A percentile compares a stretch with the other conserved stretches of the same genome.
phyloP scores from a whole-genome alignment of 2,888 invertebrate species.

The Meganola albula region DNA sequence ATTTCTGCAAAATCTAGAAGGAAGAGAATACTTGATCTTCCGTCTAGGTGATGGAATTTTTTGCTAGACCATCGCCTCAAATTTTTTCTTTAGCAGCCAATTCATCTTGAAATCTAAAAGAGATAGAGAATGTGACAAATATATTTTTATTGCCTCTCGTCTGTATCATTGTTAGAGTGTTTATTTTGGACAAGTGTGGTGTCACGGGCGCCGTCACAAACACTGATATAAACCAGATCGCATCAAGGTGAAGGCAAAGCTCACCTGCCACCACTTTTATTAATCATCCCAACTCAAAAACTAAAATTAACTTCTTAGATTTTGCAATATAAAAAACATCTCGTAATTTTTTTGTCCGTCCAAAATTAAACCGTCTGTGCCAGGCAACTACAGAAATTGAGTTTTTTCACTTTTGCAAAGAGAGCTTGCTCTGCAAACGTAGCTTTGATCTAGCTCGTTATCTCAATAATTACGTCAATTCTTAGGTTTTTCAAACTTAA shows the following conservation, averaged over 20 bases:
- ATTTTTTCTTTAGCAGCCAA: too few species aligned
- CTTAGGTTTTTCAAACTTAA: too few species aligned
- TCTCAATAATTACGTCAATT: too few species aligned
- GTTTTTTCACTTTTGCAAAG: too few species aligned
- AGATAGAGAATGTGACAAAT: slow-evolving; percentile 36
- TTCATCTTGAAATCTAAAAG: slow-evolving; percentile 25
- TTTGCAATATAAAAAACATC: too few species aligned
- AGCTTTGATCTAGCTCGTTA: too few species aligned
- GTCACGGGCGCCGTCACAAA: slow-evolving; percentile 65
- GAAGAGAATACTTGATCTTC: too few species aligned
- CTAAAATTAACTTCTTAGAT: slow-evolving; percentile 31
- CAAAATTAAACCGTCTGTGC: slow-evolving; percentile 16
- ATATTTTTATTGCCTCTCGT: slow-evolving; percentile 49
- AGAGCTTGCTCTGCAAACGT: too few species aligned
- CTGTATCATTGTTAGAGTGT: slow-evolving; percentile 59
- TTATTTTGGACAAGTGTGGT: slow-evolving; percentile 59
- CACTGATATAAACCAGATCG: slow-evolving; percentile 59
- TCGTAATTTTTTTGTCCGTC: too few species aligned
- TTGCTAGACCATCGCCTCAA: too few species aligned
- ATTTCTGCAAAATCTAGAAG: too few species aligned
- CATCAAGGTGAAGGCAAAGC: slow-evolving; percentile 71
- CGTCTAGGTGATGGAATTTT: too few species aligned
- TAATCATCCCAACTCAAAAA: slow-evolving; percentile 55
- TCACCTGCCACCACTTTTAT: slow-evolving; percentile 55
- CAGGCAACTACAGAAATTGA: slow-evolving; percentile 20